Conservation (phyloP, 2,113 vertebrate species). For the Neolamprologus sp. region DNA sequence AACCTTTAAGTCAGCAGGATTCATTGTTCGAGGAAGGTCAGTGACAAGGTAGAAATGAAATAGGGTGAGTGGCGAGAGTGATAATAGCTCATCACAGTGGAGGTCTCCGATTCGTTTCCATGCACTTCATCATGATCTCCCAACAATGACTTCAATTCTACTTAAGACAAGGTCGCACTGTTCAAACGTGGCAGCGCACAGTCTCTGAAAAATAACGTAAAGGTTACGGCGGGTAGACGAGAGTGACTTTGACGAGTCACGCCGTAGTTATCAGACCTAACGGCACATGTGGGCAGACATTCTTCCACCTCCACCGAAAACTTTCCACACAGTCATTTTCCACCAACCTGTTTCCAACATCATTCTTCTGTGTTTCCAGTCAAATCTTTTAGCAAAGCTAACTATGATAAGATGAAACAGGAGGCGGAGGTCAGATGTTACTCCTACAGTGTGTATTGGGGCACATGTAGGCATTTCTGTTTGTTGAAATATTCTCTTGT, state of each 20-base stretch:
- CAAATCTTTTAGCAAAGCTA: neutral
- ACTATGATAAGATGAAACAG: rapidly evolving
- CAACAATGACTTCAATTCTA: slow-evolving; percentile 3
- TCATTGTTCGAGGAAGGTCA: slow-evolving; percentile 75
- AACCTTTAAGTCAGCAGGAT: slow-evolving; percentile 67
- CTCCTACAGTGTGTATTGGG: neutral
- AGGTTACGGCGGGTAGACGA: neutral
- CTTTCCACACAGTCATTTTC: neutral
- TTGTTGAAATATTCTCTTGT: neutral
- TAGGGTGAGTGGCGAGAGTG: slow-evolving; percentile 60
- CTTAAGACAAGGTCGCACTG: slow-evolving; percentile 17
- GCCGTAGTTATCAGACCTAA: neutral
- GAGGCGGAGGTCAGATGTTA: neutral
- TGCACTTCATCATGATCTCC: slow-evolving; percentile 4
- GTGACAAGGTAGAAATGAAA: slow-evolving; percentile 64
- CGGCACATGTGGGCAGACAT: neutral
- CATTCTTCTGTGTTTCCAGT: neutral
- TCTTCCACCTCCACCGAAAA: neutral
- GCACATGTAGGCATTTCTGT: neutral
- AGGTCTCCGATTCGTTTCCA: slow-evolving; percentile 55
- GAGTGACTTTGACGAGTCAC: neutral
- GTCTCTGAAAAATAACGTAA: neutral
- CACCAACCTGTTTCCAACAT: neutral
- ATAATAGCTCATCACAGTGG: slow-evolving; percentile 61
- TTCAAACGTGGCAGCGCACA: neutral